Percentiles rank a stretch among this genome's conserved stretches.
These are phyloP conservation scores for Pollachius pollachius DNA, from an alignment of 2,113 vertebrate genomes.

Conservation along the genomic window DNA sequence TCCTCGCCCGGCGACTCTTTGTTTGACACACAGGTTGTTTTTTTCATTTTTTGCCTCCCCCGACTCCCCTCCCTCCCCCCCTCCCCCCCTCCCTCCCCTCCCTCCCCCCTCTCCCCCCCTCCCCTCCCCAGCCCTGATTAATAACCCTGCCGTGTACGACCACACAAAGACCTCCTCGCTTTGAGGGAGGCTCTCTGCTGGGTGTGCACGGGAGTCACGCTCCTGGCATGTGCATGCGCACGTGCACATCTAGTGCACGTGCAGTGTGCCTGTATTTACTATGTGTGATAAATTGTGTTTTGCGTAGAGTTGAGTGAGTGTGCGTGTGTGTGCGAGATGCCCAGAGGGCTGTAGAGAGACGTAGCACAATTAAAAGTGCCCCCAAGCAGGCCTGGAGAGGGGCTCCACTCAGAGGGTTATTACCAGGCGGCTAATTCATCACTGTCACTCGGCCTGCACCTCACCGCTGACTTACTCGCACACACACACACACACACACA, in stretches of 20 bases:
- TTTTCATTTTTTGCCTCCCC: neutral
- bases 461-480: constrained; percentile 37
- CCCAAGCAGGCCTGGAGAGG: constrained; percentile 54
- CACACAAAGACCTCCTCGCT: constrained; percentile 39
- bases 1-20: neutral
- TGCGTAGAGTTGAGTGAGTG: constrained; percentile 2
- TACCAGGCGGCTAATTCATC: constrained; percentile 70
- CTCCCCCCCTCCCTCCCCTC: neutral
- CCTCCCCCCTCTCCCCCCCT: neutral
- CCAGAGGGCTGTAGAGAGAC: constrained; percentile 57
- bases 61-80: neutral
- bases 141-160: constrained; percentile 49
- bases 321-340: constrained; percentile 23
- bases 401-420: constrained; percentile 65
- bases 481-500: constrained; percentile 15
- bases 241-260: neutral
- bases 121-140: constrained; percentile 41
- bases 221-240: neutral
- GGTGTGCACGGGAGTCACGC: too few relatives aligned
- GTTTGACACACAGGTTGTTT: neutral
- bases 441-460: constrained; percentile 51
- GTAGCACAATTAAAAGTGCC: constrained; percentile 69
- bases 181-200: neutral
- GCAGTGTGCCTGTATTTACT: constrained; percentile 1
- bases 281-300: neutral